Conservation (phyloP, 1,140 invertebrate genomes). For the Ylistrum balloti region DNA sequence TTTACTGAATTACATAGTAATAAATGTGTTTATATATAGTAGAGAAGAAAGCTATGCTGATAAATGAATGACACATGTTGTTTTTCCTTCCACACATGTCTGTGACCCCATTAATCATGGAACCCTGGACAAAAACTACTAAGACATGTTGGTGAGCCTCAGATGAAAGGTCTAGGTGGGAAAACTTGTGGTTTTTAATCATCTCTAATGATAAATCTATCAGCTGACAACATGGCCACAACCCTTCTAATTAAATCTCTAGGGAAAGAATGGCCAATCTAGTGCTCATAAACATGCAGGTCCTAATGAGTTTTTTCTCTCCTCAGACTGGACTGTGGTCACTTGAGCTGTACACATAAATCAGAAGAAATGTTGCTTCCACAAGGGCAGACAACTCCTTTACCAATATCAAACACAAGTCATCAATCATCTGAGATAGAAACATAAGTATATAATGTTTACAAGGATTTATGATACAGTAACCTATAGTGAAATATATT, state of each 20-base stretch:
- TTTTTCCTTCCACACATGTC: neutral
- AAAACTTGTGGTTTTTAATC: conserved; percentile 28
- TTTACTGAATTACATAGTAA: no score
- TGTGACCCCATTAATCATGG: neutral
- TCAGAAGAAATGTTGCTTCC: no score
- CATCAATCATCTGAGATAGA: no score
- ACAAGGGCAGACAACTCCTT: no score
- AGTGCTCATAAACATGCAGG: neutral
- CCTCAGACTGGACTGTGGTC: neutral
- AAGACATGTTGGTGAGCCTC: neutral
- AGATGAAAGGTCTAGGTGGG: neutral
- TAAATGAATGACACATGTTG: neutral
- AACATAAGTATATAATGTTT: no score
- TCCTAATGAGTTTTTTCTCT: neutral
- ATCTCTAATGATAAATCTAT: conserved; percentile 30
- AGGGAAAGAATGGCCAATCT: neutral
- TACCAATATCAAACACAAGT: no score
- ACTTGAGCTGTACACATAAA: neutral
- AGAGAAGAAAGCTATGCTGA: no score
- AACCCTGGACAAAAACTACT: neutral
- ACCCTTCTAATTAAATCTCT: neutral
- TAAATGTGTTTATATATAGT: no score
- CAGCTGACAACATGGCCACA: neutral
- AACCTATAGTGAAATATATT: no score
- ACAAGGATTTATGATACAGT: no score